phyloP scores from a whole-genome alignment of 2,888 invertebrate genomes.

The Lithophane leautieri region DNA sequence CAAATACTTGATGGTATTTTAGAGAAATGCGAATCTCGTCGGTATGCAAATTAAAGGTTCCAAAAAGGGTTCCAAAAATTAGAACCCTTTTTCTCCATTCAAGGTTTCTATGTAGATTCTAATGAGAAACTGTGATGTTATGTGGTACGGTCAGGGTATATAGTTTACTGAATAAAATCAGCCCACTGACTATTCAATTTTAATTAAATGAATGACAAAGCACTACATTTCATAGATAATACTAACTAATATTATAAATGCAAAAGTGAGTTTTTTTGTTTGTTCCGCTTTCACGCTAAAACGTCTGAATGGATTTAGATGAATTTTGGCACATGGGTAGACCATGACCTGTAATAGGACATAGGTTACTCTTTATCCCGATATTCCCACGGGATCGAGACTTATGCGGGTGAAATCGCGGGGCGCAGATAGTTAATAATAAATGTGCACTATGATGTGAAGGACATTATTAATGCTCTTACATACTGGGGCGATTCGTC shows the following conservation, averaged over 20 bases:
- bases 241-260: too few species aligned
- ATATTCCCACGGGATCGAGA: too few species aligned
- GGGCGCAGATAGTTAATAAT: not conserved
- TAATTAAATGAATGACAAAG: not conserved
- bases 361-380: too few species aligned
- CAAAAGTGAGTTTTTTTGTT: too few species aligned
- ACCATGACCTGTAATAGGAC: too few species aligned
- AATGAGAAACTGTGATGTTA: constrained; percentile 16
- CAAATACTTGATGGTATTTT: constrained; percentile 42
- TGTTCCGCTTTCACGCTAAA: too few species aligned
- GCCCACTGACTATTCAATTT: not conserved
- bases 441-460: constrained; percentile 14
- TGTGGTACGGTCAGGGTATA: too few species aligned
- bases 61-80: constrained; percentile 11
- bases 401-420: too few species aligned
- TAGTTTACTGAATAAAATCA: not conserved
- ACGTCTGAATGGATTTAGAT: too few species aligned
- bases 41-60: constrained; percentile 48
- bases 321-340: too few species aligned
- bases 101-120: not conserved
- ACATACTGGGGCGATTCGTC: too few species aligned
- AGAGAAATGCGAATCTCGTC: constrained; percentile 18
- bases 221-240: constrained; percentile 2
- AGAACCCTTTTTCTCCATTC: constrained; percentile 10
- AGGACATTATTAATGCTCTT: constrained; percentile 5